Percentiles rank a stretch among this genome's conserved stretches.
These are phyloP conservation scores for Styela clava DNA, from an alignment of 23 tunicate genomes.

Conservation along the genomic window DNA sequence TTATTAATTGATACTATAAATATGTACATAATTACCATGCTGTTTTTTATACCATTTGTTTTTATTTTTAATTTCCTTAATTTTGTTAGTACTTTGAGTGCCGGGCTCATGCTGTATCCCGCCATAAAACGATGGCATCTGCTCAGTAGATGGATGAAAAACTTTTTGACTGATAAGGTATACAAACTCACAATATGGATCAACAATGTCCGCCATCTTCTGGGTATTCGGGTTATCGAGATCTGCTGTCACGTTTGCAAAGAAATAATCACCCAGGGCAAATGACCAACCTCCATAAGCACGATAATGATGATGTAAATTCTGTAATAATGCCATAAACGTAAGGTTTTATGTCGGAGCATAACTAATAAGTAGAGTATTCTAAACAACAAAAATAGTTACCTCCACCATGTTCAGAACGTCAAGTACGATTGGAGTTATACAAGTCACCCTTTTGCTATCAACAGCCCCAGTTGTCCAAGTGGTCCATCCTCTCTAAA, in stretches of 20 bases:
- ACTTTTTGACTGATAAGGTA: too few species aligned
- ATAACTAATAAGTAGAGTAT: too few species aligned
- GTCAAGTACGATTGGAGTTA: conserved; percentile 89
- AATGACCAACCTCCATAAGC: conserved; percentile 98
- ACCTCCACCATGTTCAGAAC: conserved; percentile 93
- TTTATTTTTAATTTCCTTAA: not conserved
- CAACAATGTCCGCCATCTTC: conserved; percentile 73
- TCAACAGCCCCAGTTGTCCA: conserved; percentile 96
- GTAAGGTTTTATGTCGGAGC: too few species aligned
- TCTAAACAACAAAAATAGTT: not conserved
- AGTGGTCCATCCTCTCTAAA: conserved; percentile 96
- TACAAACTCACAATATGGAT: conserved; percentile 67
- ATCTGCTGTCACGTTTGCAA: conserved; percentile 75
- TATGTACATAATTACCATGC: too few species aligned
- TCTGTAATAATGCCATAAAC: too few species aligned
- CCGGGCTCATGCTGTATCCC: too few species aligned
- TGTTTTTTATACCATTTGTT: not conserved
- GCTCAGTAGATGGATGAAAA: too few species aligned
- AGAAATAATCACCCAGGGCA: conserved; percentile 80
- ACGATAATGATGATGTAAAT: conserved; percentile 89
- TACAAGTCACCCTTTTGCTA: conserved; percentile 72
- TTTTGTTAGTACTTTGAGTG: too few species aligned
- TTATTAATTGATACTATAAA: too few species aligned
- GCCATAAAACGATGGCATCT: too few species aligned
- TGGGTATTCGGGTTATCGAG: conserved; percentile 82